Percentiles rank a stretch among this genome's conserved stretches.
phyloP scores from a whole-genome alignment of 2,113 vertebrate genomes.

The Bambusicola thoracicus region DNA sequence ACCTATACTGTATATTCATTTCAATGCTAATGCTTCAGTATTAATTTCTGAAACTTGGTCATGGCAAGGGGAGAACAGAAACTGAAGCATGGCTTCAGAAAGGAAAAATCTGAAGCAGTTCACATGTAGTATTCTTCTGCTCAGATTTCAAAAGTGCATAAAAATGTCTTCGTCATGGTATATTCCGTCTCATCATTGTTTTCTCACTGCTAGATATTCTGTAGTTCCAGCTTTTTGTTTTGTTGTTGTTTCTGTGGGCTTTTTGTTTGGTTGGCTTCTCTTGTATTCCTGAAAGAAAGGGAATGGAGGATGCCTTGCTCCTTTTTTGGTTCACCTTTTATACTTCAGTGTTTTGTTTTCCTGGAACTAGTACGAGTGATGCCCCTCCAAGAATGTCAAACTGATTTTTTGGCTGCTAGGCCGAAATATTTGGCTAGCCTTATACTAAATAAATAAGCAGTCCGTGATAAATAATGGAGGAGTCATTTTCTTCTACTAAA shows the following conservation, averaged over 20 bases:
- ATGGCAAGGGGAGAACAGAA: neutral
- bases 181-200: neutral
- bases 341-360: neutral
- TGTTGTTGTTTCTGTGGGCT: rapidly evolving
- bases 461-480: conserved; percentile 52
- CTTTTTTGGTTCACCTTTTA: neutral
- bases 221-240: neutral
- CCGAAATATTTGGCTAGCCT: neutral
- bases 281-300: neutral
- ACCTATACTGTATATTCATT: neutral
- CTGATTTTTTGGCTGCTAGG: neutral
- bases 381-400: neutral
- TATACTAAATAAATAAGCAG: conserved; percentile 53
- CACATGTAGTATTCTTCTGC: neutral
- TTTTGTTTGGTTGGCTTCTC: neutral
- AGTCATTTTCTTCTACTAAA: conserved; percentile 58
- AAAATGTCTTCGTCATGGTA: neutral
- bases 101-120: neutral
- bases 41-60: neutral
- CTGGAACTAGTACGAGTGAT: neutral
- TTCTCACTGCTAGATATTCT: neutral
- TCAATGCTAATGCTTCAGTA: neutral
- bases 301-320: rapidly evolving
- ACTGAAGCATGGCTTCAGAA: neutral
- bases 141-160: neutral